A percentile compares a stretch with the other conserved stretches of the same genome.
These are phyloP conservation scores for Girardia tigrina DNA, from an alignment of 2,888 invertebrate species.

Conservation along the genomic window DNA sequence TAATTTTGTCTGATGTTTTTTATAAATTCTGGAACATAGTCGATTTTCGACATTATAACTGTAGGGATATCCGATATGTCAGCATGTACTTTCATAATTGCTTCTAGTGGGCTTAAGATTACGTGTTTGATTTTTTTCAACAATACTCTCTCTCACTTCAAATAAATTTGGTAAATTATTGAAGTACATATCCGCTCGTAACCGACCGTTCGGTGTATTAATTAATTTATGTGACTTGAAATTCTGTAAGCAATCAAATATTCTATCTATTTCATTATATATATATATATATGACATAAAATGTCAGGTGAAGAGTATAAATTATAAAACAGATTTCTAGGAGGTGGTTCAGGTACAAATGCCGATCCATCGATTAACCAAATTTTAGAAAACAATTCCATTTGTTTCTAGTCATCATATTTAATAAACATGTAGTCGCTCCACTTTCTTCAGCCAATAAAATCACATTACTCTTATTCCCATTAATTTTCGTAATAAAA, in stretches of 20 bases:
- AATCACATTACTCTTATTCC: background rate
- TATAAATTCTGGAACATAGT: background rate
- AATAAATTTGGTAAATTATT: background rate
- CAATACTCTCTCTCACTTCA: background rate
- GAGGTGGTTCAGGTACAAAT: background rate
- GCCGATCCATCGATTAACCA: conserved; percentile 6
- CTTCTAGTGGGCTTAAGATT: background rate
- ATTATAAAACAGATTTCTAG: no score
- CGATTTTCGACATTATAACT: background rate
- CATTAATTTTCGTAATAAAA: background rate
- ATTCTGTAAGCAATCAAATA: background rate
- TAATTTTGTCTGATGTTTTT: background rate
- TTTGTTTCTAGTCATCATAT: background rate
- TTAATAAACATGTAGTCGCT: background rate
- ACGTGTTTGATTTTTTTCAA: background rate
- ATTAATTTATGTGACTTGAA: background rate
- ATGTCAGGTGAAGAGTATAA: background rate
- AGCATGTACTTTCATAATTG: background rate
- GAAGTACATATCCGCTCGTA: background rate
- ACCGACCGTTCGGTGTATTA: background rate
- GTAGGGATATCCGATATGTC: background rate
- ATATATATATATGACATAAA: background rate
- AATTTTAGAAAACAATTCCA: background rate
- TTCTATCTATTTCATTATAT: background rate
- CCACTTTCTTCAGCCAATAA: background rate